Evolutionary conservation across 37 sponge, comb jelly and placozoan species (phyloP).

Genomic region (Cliona cf. orientalis): DNA sequence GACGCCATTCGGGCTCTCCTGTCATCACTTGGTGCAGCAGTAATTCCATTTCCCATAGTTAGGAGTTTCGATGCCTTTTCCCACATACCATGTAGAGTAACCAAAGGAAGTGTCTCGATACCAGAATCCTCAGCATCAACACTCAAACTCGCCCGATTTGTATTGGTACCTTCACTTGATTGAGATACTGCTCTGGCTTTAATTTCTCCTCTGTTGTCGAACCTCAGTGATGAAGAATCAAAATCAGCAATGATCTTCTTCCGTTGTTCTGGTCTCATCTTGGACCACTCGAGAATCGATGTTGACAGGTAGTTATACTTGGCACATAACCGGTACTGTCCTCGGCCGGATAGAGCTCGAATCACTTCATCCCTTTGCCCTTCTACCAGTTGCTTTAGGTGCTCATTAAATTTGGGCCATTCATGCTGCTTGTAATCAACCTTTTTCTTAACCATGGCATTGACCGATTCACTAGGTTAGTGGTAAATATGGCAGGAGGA

Average conservation of each 20-base stretch:
- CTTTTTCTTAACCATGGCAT: conserved; percentile 49
- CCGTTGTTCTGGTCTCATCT: conserved; percentile 42
- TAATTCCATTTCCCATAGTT: not conserved
- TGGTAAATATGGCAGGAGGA: conserved; percentile 54
- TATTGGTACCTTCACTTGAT: not conserved
- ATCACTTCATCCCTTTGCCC: conserved; percentile 21
- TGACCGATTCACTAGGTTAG: conserved; percentile 36
- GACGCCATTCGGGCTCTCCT: conserved; percentile 7
- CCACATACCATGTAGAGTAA: conserved; percentile 33
- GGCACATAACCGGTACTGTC: conserved; percentile 17
- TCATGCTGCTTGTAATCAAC: conserved; percentile 41
- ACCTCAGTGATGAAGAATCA: conserved; percentile 5
- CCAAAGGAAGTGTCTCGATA: conserved; percentile 3
- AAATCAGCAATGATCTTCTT: not conserved
- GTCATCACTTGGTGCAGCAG: not conserved
- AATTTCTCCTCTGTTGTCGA: too few species aligned
- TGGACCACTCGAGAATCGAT: not conserved
- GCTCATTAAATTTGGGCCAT: conserved; percentile 45
- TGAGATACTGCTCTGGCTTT: not conserved
- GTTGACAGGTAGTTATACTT: conserved; percentile 2
- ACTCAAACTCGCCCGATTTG: too few species aligned
- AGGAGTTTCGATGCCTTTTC: conserved; percentile 18
- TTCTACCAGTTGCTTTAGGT: not conserved
- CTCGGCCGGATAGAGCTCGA: conserved; percentile 27
- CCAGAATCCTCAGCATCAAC: not conserved